phyloP scores from a whole-genome alignment of 2,888 invertebrate genomes.

The Drosophila nigricruria region DNA sequence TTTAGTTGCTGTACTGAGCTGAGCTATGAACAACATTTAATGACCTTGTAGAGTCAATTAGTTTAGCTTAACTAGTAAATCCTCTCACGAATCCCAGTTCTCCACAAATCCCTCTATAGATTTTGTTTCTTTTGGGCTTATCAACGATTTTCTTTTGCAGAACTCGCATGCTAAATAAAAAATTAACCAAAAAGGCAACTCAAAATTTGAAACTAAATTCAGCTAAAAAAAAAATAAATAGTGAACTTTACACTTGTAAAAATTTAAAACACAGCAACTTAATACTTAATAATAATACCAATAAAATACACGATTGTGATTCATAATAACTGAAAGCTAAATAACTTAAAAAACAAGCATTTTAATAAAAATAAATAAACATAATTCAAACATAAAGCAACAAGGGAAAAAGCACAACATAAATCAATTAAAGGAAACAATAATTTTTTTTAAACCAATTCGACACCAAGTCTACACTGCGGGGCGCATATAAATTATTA shows the following conservation, averaged over 20 bases:
- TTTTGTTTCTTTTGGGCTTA: conserved; percentile 76
- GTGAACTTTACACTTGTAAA: conserved; percentile 61
- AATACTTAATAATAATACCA: conserved; percentile 34
- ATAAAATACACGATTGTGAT: conserved; percentile 64
- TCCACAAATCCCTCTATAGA: conserved; percentile 54
- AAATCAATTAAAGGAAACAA: conserved; percentile 79
- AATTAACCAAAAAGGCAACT: conserved; percentile 57
- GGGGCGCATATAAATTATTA: conserved; percentile 39
- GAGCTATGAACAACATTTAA: conserved; percentile 5
- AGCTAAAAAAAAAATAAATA: conserved; percentile 58
- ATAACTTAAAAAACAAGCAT: conserved; percentile 32
- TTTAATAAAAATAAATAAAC: conserved; percentile 34
- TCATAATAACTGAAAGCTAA: conserved; percentile 48
- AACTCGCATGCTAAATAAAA: conserved; percentile 75
- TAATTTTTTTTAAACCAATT: conserved; percentile 57
- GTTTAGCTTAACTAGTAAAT: conserved; percentile 20
- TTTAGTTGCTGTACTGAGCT: conserved; percentile 30
- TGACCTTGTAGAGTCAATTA: conserved; percentile 1
- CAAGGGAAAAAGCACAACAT: conserved; percentile 46
- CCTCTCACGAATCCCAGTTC: conserved; percentile 5
- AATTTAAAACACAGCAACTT: conserved; percentile 42
- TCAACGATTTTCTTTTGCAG: conserved; percentile 78
- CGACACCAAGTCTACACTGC: conserved; percentile 35
- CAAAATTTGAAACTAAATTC: conserved; percentile 65
- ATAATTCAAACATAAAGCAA: conserved; percentile 39